phyloP scores from a whole-genome alignment of 2,888 invertebrate species.

The Drosophila mercatorum region DNA sequence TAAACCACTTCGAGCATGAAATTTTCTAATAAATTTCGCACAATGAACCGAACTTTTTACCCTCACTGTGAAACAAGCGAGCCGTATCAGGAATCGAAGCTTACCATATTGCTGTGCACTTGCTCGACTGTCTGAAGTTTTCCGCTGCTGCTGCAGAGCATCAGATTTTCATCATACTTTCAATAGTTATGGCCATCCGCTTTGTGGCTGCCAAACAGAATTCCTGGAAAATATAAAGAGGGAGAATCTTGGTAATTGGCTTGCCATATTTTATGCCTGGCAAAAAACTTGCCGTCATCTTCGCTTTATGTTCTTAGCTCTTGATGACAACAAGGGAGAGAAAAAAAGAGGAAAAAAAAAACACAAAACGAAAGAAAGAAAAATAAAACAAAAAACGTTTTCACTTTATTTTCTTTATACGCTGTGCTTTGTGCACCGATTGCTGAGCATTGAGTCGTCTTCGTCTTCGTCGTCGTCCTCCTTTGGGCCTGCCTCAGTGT shows the following conservation, averaged over 20 bases:
- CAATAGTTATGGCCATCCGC: constrained; percentile 1
- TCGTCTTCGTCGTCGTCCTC: constrained; percentile 10
- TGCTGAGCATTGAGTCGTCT: constrained; percentile 20
- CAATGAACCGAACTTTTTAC: background rate
- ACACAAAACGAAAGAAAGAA: background rate
- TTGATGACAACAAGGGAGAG: constrained; percentile 28
- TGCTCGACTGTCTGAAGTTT: background rate
- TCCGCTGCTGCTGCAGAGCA: constrained; percentile 8
- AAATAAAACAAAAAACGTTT: constrained; percentile 14
- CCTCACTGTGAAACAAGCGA: background rate
- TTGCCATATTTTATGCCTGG: constrained; percentile 35
- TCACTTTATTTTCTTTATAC: constrained; percentile 31
- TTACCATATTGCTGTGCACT: background rate
- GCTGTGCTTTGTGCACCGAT: constrained; percentile 24
- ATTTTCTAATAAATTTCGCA: constrained; percentile 1
- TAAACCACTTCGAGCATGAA: background rate
- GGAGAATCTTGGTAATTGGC: constrained; percentile 23
- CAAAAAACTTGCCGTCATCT: constrained; percentile 40
- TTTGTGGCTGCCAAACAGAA: constrained; percentile 13
- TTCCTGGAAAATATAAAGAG: constrained; percentile 9
- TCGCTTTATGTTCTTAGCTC: constrained; percentile 41
- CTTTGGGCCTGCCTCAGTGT: constrained; percentile 35
- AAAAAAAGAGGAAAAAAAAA: constrained; percentile 10
- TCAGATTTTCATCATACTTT: constrained; percentile 3
- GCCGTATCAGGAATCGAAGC: background rate